phyloP scores from a whole-genome alignment of 2,888 invertebrate species.

The Pediacus dermestoides region DNA sequence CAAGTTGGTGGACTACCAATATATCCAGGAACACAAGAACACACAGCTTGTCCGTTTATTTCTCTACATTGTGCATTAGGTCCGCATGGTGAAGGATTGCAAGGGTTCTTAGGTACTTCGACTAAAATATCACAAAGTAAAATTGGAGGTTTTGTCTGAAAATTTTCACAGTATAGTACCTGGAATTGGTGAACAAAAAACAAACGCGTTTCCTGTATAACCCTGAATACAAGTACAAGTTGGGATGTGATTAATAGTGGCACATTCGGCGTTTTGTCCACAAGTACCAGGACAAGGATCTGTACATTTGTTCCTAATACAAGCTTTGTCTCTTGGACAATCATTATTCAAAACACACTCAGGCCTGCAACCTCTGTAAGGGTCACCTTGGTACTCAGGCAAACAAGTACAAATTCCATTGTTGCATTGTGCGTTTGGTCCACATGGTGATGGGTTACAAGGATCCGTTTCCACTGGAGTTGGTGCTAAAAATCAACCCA shows the following conservation, averaged over 20 bases:
- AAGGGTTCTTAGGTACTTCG: constrained; percentile 59
- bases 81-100: constrained; percentile 70
- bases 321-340: constrained; percentile 57
- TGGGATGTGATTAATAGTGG: constrained; percentile 57
- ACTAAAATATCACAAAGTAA: constrained; percentile 17
- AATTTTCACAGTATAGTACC: no score
- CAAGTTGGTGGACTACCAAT: constrained; percentile 71
- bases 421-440: constrained; percentile 61
- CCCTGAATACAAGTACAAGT: constrained; percentile 60
- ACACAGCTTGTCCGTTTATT: constrained; percentile 64
- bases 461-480: constrained; percentile 49
- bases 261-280: constrained; percentile 59
- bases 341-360: constrained; percentile 62
- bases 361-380: constrained; percentile 55
- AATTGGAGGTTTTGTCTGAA: constrained; percentile 20
- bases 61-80: constrained; percentile 68
- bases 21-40: constrained; percentile 62
- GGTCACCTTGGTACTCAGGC: constrained; percentile 52
- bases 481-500: constrained; percentile 27
- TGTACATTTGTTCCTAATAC: constrained; percentile 58
- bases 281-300: constrained; percentile 63
- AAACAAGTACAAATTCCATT: constrained; percentile 50
- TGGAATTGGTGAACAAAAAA: constrained; percentile 58
- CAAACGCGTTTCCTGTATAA: constrained; percentile 69
- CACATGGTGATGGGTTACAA: constrained; percentile 70